Evolutionary conservation across 2,113 vertebrate species (phyloP), one percentile per base, ranked within the genome.

Genomic region (Canis aureus): DNA sequence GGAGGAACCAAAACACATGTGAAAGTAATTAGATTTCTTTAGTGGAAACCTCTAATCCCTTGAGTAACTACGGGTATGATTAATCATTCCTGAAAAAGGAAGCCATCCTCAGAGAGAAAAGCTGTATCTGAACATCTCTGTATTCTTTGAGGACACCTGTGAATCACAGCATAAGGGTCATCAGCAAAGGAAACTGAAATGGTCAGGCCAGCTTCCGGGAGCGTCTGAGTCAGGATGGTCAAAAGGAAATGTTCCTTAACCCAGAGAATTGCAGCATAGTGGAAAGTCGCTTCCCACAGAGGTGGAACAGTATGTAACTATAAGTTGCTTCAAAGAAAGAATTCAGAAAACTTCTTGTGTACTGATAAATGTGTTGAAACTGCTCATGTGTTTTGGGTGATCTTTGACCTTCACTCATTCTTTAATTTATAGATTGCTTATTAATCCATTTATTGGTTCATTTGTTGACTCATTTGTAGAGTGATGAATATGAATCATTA

Each of bases 251-350:
- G 15, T 80, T 81, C 83, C 74, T 78, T 84, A 92, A n/a, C 86
- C 53, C 69, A 11, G 55, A 71, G 64, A 89, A 59, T 91, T 79
- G 90, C 73, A 81, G 66, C 86, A 83, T 29, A 2, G 8, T 62
- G 67, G 64, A 71, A 81, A 94, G 23, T 73, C 73, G 55, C 59
- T 92, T 97, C 95, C 74, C 80, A 29, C 62, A 64, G 86, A 97
- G 22, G 17, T 0, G 55, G 66, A 83, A 55, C 62, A 89, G 86
- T 55, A 35, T 29, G 25, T 69, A 62, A 64, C 19, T 23, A 59
- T 49, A 86, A 79, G 89, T 80, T 74, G 71, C 53, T 69, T 62
- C 69, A 57, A 59, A 80, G 55, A 35, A 94, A 32, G 49, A 53
- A 32, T 74, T 86, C 43, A 62, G 67, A 91, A 71, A 94, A 51